Base-by-base conservation (phyloP, 2,797 vertebrate genomes). In the Moxostoma hubbsi region DNA sequence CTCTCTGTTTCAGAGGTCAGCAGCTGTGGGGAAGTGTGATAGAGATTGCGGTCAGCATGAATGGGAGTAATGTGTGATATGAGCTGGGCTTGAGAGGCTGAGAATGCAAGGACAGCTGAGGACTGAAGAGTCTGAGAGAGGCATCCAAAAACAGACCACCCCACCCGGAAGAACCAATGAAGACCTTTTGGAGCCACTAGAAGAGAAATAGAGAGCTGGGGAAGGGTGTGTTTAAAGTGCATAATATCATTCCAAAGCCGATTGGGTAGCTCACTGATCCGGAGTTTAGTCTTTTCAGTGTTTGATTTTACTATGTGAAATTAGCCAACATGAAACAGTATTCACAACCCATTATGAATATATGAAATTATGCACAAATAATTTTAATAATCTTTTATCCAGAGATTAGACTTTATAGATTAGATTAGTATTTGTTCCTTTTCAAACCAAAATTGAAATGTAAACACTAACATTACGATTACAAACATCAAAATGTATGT, bases 31-130 rank as follows among this genome's bases (percentile, higher is more conserved):
- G 87, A 84, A 87, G 86, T 82, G 87, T 45, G 64, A 85, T 80
- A 80, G 86, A 86, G 85, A 84, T 85, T 87, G 80, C 81, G 86
- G 90, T 93, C 89, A 89, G 80, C 88, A 74, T 89, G 89, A 89
- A 90, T 92, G 85, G 91, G 87, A 92, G 90, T 89, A 92, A 92
- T 62, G 71, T 73, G 71, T 62, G 58, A 73, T 73, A 73, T 73
- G 58, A 91, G 89, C 91, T 88, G 90, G 87, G 88, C 83, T 92
- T 89, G 89, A 91, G 89, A 92, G 90, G 89, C 89, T 88, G 87
- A 92, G 90, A 86, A 90, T 91, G 89, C 85, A 83, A 86, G 85
- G 88, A 91, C 92, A 93, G 91, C 91, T 91, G 92, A 90, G 82
- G 50, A 13, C 43, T 75, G 61, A 75, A 64, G 49, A 64, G 59